Evolutionary conservation across 64 coral and sea anemone species (phyloP), one percentile per base, ranked within the genome.

Genomic region (Pocillopora verrucosa): DNA sequence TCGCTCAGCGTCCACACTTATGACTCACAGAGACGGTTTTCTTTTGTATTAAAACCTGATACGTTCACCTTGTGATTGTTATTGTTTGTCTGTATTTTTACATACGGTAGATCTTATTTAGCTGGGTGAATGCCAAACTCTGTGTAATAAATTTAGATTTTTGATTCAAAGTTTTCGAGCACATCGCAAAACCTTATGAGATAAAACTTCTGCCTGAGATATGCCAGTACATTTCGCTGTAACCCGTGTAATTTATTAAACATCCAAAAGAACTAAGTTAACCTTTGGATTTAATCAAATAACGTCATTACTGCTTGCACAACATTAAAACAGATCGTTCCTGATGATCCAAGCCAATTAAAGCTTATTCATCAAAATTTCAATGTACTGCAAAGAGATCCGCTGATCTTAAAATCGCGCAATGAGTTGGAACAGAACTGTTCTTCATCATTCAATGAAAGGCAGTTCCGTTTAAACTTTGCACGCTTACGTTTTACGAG

Each of bases 371-470:
- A 70, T 70, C 67, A 70, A 24, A 68, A 12, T 24, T 24, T 10
- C 25, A n/a, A 70, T 24, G 67, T 20, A 70, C 6, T 25, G 25
- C 22, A 24, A 20, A 70, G 67, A 20, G 22, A 70, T n/a, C 3
- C 67, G 0, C 6, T 2, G 11, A n/a, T 11, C 11, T n/a, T 17
- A 3, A 51, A 51, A 51, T 51, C 41, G 3, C 41, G 41, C 41
- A 51, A 51, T 69, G 9, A 17, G 19, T 17, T 5, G 3, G 41
- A 77, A 34, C 13, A n/a, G 16, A 79, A 12, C 77, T 79, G 77
- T 83, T 67, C 61, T 83, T 85, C 56, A 70, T 85, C 65, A 70
- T 36, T 85, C 64, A 85, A 72, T 85, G 82, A 19, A 10, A 13
- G 36, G 45, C 72, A 72, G 82, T 85, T 72, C 22, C 22, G 20